Evolutionary conservation across 2,797 vertebrate genomes (phyloP).

Genomic region (Amblyopsis hoosieri): DNA sequence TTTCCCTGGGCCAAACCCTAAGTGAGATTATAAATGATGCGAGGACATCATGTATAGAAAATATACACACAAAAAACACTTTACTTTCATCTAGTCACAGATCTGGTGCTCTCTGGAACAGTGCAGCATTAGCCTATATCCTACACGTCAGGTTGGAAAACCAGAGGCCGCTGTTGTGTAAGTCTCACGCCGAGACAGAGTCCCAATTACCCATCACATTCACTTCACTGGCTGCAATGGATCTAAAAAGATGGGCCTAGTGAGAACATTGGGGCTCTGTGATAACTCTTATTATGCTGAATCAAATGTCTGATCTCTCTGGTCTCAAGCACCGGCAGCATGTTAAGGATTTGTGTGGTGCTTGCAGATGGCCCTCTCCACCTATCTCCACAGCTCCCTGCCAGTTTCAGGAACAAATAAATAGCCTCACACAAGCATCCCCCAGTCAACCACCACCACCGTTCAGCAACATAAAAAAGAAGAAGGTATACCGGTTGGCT

Average conservation of each 20-base stretch:
- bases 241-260: conserved; percentile 22
- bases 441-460: background rate
- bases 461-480: conserved; percentile 32
- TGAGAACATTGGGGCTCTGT: conserved; percentile 14
- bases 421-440: background rate
- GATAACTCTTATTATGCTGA: conserved; percentile 27
- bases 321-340: conserved; percentile 27
- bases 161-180: conserved; percentile 45
- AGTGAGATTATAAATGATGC: background rate
- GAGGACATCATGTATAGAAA: background rate
- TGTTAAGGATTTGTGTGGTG: background rate
- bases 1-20: background rate
- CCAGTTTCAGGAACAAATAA: too few relatives aligned
- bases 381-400: too few relatives aligned
- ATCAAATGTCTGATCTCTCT: conserved; percentile 32
- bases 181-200: conserved; percentile 45
- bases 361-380: conserved; percentile 1
- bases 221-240: conserved; percentile 48
- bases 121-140: conserved; percentile 29
- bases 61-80: conserved; percentile 2
- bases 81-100: conserved; percentile 32
- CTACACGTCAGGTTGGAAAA: conserved; percentile 47
- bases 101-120: conserved; percentile 41
- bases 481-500: conserved; percentile 68
- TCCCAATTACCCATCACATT: conserved; percentile 42